Conservation (phyloP, 2,888 invertebrate species). For the Zaprionus obscuricornis region DNA sequence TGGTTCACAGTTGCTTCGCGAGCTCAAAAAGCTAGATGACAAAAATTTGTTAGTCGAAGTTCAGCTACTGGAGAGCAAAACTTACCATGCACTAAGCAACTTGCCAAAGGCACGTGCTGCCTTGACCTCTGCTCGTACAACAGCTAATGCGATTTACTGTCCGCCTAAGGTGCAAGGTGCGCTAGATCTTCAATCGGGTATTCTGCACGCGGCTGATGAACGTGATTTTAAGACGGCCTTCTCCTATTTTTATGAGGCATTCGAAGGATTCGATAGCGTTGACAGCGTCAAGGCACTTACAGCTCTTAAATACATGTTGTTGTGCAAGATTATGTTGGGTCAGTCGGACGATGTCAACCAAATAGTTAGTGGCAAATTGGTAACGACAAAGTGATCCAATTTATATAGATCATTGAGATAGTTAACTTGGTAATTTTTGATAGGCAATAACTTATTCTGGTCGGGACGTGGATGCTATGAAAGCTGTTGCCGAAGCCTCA, state of each 20-base stretch:
- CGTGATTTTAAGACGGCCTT: constrained; percentile 99
- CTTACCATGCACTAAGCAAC: constrained; percentile 98
- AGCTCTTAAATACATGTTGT: constrained; percentile 99
- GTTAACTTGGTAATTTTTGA: neutral
- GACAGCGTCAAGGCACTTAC: constrained; percentile 95
- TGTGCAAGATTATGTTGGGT: constrained; percentile 99
- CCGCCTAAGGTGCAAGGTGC: constrained; percentile 99
- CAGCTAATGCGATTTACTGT: constrained; percentile 99
- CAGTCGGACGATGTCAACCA: constrained; percentile 98
- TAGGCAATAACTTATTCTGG: constrained; percentile 97
- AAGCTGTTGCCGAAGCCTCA: constrained; percentile 97
- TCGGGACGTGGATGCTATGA: constrained; percentile 98
- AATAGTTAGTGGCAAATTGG: constrained; percentile 96
- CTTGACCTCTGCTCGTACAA: constrained; percentile 98
- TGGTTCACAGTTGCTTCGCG: constrained; percentile 94
- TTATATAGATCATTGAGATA: neutral
- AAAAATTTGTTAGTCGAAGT: constrained; percentile 99
- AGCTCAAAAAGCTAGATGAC: constrained; percentile 99
- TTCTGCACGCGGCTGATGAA: constrained; percentile 99
- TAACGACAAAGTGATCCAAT: constrained; percentile 47
- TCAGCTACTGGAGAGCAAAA: constrained; percentile 98
- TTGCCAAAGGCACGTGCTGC: constrained; percentile 98
- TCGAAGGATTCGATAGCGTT: constrained; percentile 98
- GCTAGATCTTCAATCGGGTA: constrained; percentile 98
- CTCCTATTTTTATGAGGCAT: constrained; percentile 99